Conservation (phyloP, 2,888 invertebrate species). For the Dromius quadrimaculatus region DNA sequence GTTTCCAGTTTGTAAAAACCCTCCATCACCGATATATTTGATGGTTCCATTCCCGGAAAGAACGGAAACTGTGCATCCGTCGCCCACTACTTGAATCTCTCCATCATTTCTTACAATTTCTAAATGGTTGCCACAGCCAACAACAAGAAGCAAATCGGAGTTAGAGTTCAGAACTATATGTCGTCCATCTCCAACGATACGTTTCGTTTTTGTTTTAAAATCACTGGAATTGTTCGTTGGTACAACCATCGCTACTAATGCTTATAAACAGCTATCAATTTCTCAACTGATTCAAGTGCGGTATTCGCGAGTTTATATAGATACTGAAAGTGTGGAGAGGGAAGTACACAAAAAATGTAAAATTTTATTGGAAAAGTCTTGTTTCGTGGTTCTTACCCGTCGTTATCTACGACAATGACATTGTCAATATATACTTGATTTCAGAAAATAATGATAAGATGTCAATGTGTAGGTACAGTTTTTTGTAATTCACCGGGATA, state of each 20-base stretch:
- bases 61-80: slow-evolving; percentile 54
- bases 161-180: slow-evolving; percentile 35
- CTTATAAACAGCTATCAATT: background rate
- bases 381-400: slow-evolving; percentile 10
- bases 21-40: slow-evolving; percentile 56
- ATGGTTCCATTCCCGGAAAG: slow-evolving; percentile 54
- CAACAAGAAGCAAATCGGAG: slow-evolving; percentile 45
- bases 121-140: slow-evolving; percentile 55
- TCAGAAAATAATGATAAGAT: background rate
- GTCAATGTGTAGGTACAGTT: too few species aligned
- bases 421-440: slow-evolving; percentile 22
- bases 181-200: slow-evolving; percentile 41
- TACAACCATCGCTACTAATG: background rate
- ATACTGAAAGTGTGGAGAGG: background rate
- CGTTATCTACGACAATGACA: background rate
- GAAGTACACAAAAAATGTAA: background rate
- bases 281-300: background rate
- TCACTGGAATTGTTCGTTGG: slow-evolving; percentile 6
- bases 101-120: slow-evolving; percentile 55
- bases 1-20: slow-evolving; percentile 53
- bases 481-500: too few species aligned
- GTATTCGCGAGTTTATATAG: background rate
- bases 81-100: slow-evolving; percentile 55
- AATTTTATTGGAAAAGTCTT: slow-evolving; percentile 8
- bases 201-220: slow-evolving; percentile 16